Evolutionary conservation across 2,113 vertebrate species (phyloP), one percentile per base, ranked within the genome.

Genomic region (Cettia cetti): DNA sequence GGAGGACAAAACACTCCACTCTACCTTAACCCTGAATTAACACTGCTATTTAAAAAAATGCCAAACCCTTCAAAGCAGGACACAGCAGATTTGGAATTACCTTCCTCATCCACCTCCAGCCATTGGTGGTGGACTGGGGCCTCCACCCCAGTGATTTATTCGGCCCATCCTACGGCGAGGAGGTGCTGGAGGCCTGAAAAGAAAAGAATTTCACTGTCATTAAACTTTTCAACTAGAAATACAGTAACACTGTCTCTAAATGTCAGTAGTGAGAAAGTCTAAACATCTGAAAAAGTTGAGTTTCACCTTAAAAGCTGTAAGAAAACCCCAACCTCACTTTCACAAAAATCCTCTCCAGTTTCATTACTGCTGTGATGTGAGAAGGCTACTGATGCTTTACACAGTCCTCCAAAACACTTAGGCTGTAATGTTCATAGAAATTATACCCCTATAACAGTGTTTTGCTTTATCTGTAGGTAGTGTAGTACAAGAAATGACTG

Each of bases 41-140:
- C 31, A 75, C 4, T 33, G 24, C 54, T 65, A 54, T 53, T 53
- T 13, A 10, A 33, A 70, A 79, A 49, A 22, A 28, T 0, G 1
- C 44, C 20, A 53, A 66, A 66, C 19, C 30, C 23, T 47, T 59
- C 27, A 52, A 78, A 86, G 31, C 20, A 79, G 53, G 82, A 53
- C 60, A 57, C 14, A 92, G 63, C 24, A 96, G 45, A 71, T 82
- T 49, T 49, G 44, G 70, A 75, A 65, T 98, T 97, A 99, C 99
- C 99, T 99, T 99, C 99, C 99, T 99, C 99, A 99, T 99, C 99
- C 99, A 94, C 99, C 99, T 91, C 99, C 99, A 61, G 98, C 99
- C 99, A 99, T 99, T 50, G 99, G 99, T 90, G 99, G 99, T 82
- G 99, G 97, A 80, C 47, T 98, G 35, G 99, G 99, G 27, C 99